A percentile compares a stretch with the other conserved stretches of the same genome.
phyloP scores from a whole-genome alignment of 2,888 invertebrate species.

The Synanthedon andrenaeformis region DNA sequence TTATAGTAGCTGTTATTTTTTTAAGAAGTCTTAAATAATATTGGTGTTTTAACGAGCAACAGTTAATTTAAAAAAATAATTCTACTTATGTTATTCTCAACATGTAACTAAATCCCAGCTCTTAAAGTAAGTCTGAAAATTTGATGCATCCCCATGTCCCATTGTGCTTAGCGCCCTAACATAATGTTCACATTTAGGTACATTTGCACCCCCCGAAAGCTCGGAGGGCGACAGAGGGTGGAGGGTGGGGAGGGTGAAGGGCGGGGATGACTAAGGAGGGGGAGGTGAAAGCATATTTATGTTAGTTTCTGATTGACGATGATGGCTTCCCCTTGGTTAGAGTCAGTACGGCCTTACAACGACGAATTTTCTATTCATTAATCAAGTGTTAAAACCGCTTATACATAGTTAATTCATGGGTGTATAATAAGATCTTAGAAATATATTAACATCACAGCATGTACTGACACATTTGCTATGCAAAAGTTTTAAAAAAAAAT shows the following conservation, averaged over 20 bases:
- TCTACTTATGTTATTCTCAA: background rate
- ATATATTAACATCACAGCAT: too few relatives aligned
- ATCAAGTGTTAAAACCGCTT: too few relatives aligned
- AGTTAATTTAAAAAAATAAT: background rate
- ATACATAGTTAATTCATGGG: too few relatives aligned
- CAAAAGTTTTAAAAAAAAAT: too few relatives aligned
- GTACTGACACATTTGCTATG: too few relatives aligned
- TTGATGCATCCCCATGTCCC: constrained; percentile 25
- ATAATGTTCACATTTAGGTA: constrained; percentile 7
- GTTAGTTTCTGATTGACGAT: constrained; percentile 62
- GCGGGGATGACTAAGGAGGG: constrained; percentile 5
- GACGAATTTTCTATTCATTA: background rate
- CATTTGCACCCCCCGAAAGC: constrained; percentile 8
- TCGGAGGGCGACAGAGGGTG: background rate
- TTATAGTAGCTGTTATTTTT: too few relatives aligned
- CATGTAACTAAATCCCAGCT: background rate
- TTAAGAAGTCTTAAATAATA: too few relatives aligned
- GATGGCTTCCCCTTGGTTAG: constrained; percentile 45
- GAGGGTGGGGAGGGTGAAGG: constrained; percentile 3
- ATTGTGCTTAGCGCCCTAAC: constrained; percentile 8
- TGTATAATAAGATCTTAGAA: too few relatives aligned
- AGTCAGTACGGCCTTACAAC: constrained; percentile 3
- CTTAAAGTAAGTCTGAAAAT: constrained; percentile 20
- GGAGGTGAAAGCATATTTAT: constrained; percentile 58
- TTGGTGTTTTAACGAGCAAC: too few relatives aligned